Base-by-base conservation (phyloP, 2,113 vertebrate species). In the Eubucco bourcierii region DNA sequence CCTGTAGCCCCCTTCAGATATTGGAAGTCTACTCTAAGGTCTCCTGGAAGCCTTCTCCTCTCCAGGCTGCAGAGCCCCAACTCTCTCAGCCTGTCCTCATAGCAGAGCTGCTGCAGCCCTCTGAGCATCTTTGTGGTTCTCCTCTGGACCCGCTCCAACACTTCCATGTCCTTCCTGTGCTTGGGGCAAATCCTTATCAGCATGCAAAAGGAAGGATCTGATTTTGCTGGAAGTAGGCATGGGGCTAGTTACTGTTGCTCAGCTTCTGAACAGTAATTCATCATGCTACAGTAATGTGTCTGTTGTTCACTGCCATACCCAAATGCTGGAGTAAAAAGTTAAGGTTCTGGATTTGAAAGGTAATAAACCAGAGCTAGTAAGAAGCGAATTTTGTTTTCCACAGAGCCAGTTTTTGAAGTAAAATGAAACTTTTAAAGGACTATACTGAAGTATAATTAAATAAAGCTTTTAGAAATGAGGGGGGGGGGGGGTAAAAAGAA, bases 301-400 rank as follows among this genome's bases (percentile, higher is more conserved):
- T 93, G 64, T 85, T 94, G 50, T 95, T 94, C 80, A 60, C 80
- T 72, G 18, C 46, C 85, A 61, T 90, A 67, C 34, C 44, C 80
- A 41, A 85, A 60, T 74, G 72, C 82, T 77, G 37, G 78, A 81
- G 82, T 73, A 80, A 71, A 79, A 93, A 58, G 27, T 91, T 87
- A 94, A 3, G 24, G 17, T 46, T 90, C 47, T 47, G 81, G 23
- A 87, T 84, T 87, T 80, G 68, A 77, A 92, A 83, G 56, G 44
- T 67, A 87, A 75, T 82, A 92, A 91, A 95, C 59, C 9, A 87
- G n/a, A 88, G 37, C 58, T 85, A 67, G 63, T 72, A 74, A 91
- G 89, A 84, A 88, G 55, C 44, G 88, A 50, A 65, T 84, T 82
- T 94, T 17, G 77, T 94, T 91, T 92, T 78, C 80, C 75, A 81